Base-by-base conservation (phyloP, 2,797 vertebrate genomes). In the Leontocebus nigricollis region DNA sequence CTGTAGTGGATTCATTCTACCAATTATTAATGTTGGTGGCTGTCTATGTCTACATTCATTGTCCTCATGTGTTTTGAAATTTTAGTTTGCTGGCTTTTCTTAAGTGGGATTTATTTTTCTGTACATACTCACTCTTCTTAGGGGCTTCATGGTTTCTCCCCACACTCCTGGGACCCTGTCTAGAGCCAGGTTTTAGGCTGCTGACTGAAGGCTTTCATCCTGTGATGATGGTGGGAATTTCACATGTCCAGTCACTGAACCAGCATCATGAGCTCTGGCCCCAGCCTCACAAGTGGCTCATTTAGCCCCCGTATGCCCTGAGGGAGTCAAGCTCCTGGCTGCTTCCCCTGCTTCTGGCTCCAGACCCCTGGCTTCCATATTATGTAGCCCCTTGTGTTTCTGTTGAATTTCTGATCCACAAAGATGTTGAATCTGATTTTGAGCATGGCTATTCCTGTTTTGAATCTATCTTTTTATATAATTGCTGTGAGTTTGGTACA, bases 21-120 rank as follows among this genome's bases (percentile, higher is more conserved):
- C 64, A 73, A n/a, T 55, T 52, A 33, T 39, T 50, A 55, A 75
- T 85, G 87, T 94, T 59, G 26, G 70, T 95, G 77, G 55, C 64
- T 73, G 20, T 76, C 73, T 57, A 57, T 1, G 14, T 55, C 52
- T 75, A n/a, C 52, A 26, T 82, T 85, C 39, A 14, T 86, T 87
- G 90, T 44, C 64, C 50, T 46, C 5, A 1, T 33, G 39, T 46
- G 55, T 84, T 89, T 88, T 70, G 44, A 70, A 94, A 81, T 86
- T 83, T 95, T 73, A 79, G 64, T 85, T 88, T 85, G 30, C 59
- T 87, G 50, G 39, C 5, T 89, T 84, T 95, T 41, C 77, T 73
- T 77, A 84, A 57, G 55, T 64, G 33, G 24, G 39, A 90, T 83
- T 70, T 76, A 64, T 72, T 79, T 96, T 92, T 93, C 92, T 90